phyloP scores from a whole-genome alignment of 2,113 vertebrate genomes.

The Uria lomvia region DNA sequence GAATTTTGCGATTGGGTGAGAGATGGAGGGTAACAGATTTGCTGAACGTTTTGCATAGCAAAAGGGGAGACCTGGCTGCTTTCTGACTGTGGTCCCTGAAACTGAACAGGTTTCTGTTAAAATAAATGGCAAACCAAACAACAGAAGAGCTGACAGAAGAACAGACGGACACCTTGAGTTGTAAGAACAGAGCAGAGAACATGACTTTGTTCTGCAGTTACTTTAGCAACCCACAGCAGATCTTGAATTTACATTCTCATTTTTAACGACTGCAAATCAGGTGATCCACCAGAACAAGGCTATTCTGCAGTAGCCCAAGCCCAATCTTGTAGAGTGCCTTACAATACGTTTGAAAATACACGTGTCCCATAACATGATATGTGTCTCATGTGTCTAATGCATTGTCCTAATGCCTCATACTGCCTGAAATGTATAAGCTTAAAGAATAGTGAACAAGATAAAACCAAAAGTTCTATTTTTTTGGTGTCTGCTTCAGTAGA shows the following conservation, averaged over 20 bases:
- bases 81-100: neutral
- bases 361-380: neutral
- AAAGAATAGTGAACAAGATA: neutral
- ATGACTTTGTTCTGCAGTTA: neutral
- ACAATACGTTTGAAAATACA: neutral
- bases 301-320: neutral
- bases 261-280: neutral
- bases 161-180: neutral
- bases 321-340: neutral
- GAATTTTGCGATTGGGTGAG: neutral
- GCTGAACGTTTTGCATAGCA: constrained; percentile 24
- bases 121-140: neutral
- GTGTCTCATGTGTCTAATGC: neutral
- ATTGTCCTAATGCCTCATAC: neutral
- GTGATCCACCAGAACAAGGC: neutral
- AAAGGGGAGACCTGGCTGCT: neutral
- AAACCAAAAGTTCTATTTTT: neutral
- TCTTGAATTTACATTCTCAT: neutral
- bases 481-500: neutral
- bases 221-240: neutral
- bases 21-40: constrained; percentile 12
- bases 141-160: neutral
- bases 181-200: neutral
- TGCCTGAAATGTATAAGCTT: neutral
- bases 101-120: constrained; percentile 6